Conservation (phyloP, 2,113 vertebrate species). For the Plectropomus leopardus region DNA sequence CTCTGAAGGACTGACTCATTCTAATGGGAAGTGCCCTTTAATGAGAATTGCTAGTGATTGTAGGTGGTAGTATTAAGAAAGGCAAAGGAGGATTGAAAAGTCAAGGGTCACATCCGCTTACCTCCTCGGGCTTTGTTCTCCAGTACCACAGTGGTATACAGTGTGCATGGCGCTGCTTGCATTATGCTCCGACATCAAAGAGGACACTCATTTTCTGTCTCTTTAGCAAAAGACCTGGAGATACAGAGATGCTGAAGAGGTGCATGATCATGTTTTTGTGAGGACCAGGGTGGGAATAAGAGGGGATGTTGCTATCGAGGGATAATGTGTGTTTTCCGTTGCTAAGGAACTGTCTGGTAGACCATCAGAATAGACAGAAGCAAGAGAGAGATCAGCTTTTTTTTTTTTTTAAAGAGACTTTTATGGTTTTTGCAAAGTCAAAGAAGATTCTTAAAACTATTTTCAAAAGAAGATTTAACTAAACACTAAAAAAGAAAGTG, state of each 20-base stretch:
- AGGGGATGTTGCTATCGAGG: slow-evolving; percentile 54
- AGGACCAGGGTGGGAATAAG: slow-evolving; percentile 36
- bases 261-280: slow-evolving; percentile 45
- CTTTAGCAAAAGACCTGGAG: slow-evolving; percentile 58
- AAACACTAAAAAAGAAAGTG: not conserved
- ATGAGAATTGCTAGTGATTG: slow-evolving; percentile 62
- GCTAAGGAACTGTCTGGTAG: slow-evolving; percentile 77
- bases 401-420: too few species aligned
- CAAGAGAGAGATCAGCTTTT: slow-evolving; percentile 60
- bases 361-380: slow-evolving; percentile 52
- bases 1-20: slow-evolving; percentile 55
- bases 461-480: slow-evolving; percentile 24
- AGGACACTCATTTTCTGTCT: slow-evolving; percentile 65
- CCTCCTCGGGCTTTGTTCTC: slow-evolving; percentile 65
- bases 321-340: slow-evolving; percentile 72
- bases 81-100: slow-evolving; percentile 59
- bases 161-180: slow-evolving; percentile 35
- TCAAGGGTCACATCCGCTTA: slow-evolving; percentile 54
- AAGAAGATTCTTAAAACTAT: slow-evolving; percentile 15
- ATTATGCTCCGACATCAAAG: slow-evolving; percentile 68
- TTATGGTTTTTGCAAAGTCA: slow-evolving; percentile 39
- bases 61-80: slow-evolving; percentile 69
- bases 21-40: slow-evolving; percentile 70
- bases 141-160: slow-evolving; percentile 35
- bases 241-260: slow-evolving; percentile 66